A percentile compares a stretch with the other conserved stretches of the same genome.
These are phyloP conservation scores for Euzophera pinguis DNA, from an alignment of 2,888 invertebrate species.

Conservation along the genomic window DNA sequence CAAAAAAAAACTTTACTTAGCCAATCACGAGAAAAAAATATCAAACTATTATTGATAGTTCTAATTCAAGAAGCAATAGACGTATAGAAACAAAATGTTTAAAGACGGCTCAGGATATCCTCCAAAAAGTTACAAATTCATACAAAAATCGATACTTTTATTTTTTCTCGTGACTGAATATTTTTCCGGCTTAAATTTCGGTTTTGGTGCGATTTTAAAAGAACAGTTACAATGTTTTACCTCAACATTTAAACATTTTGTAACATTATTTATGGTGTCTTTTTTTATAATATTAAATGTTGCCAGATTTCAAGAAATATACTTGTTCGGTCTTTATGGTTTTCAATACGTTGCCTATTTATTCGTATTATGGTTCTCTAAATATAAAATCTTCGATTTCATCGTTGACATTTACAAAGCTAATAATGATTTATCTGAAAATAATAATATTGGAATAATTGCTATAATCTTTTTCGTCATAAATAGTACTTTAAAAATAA, in stretches of 20 bases:
- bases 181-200: background rate
- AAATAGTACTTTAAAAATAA: background rate
- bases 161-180: slow-evolving; percentile 1
- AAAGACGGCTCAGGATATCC: background rate
- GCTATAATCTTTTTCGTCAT: background rate
- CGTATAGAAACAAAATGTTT: background rate
- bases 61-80: background rate
- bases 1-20: background rate
- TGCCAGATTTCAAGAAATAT: background rate
- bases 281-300: background rate
- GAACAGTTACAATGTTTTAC: background rate
- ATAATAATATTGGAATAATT: background rate
- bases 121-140: background rate
- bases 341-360: background rate
- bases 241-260: background rate
- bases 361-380: background rate
- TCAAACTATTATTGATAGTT: background rate
- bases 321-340: background rate
- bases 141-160: background rate
- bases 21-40: background rate
- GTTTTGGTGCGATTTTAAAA: background rate
- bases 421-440: background rate
- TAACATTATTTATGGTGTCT: background rate
- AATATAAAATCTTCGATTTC: background rate
- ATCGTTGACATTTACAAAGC: background rate